Evolutionary conservation across 2,888 invertebrate genomes (phyloP).

Genomic region (Pseudococcus longispinus): DNA sequence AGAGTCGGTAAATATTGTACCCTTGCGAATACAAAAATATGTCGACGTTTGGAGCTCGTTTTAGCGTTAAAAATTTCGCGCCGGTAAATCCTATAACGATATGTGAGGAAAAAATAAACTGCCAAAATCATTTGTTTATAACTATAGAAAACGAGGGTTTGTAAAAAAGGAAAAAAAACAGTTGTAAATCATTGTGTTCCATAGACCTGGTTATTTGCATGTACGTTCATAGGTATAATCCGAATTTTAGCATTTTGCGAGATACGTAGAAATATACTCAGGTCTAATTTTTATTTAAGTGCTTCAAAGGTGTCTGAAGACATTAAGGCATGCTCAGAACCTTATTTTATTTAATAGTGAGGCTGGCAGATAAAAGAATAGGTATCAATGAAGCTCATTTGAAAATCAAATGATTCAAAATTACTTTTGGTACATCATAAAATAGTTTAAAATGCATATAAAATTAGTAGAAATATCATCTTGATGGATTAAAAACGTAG

Average conservation of each 20-base stretch:
- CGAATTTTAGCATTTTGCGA: background rate
- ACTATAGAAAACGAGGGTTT: background rate
- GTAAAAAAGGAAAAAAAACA: background rate
- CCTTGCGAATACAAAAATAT: slow-evolving; percentile 41
- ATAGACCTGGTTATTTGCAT: background rate
- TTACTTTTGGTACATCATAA: too few species aligned
- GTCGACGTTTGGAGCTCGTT: slow-evolving; percentile 28
- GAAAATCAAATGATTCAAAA: too few species aligned
- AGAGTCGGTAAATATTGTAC: slow-evolving; percentile 38
- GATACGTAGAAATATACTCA: too few species aligned
- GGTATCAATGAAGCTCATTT: too few species aligned
- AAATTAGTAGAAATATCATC: too few species aligned
- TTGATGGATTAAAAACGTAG: too few species aligned
- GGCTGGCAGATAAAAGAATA: too few species aligned
- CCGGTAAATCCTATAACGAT: background rate
- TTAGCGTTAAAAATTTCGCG: slow-evolving; percentile 29
- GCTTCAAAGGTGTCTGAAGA: too few species aligned
- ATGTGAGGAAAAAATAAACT: slow-evolving; percentile 24
- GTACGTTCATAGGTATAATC: background rate
- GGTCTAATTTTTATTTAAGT: too few species aligned
- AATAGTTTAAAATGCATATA: too few species aligned
- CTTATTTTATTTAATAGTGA: too few species aligned
- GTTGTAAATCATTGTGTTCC: background rate
- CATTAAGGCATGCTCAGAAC: too few species aligned
- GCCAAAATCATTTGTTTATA: slow-evolving; percentile 22